Conservation (phyloP, 1,140 invertebrate species). For the Saxidomus purpurata region DNA sequence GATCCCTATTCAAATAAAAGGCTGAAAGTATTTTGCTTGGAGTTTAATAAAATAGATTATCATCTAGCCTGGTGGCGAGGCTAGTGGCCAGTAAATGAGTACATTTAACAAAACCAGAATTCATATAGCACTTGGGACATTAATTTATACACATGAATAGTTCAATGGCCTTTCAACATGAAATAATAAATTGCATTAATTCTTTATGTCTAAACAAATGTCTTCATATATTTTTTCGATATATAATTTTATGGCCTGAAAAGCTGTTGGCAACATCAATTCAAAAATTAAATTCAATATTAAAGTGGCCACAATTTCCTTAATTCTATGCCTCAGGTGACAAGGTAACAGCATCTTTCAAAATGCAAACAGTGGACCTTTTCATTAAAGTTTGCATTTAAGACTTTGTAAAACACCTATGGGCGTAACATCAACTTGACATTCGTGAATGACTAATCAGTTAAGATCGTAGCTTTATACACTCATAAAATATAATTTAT, state of each 20-base stretch:
- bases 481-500: constrained; percentile 36
- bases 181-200: no score
- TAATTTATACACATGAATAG: no score
- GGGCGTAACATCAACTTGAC: constrained; percentile 30
- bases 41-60: no score
- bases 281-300: background rate
- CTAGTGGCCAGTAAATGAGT: no score
- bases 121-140: no score
- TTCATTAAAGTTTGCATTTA: background rate
- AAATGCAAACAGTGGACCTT: constrained; percentile 3
- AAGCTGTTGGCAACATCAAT: background rate
- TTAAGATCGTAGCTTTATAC: constrained; percentile 1
- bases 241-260: background rate
- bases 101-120: no score
- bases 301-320: background rate
- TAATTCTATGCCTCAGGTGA: background rate
- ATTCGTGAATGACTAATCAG: constrained; percentile 22
- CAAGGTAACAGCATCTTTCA: background rate
- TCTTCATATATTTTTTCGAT: background rate
- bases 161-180: no score
- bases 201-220: no score
- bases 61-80: no score
- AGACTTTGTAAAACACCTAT: background rate
- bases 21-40: no score
- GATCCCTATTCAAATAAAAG: no score